Percentiles rank a stretch among this genome's conserved stretches.
phyloP scores from a whole-genome alignment of 2,888 invertebrate genomes.

The Tetranychus truncatus region DNA sequence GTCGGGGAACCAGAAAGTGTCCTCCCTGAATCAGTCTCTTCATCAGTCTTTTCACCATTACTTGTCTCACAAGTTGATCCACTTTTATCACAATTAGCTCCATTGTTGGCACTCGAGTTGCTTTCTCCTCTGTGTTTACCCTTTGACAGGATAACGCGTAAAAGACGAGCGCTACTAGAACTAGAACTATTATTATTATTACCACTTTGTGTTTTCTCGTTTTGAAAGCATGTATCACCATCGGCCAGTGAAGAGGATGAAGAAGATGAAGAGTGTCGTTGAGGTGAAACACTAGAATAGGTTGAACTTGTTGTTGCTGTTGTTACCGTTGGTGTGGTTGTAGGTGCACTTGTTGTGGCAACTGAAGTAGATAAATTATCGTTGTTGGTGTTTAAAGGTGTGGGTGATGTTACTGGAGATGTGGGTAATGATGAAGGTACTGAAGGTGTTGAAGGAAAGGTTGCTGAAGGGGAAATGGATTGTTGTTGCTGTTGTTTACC shows the following conservation, averaged over 20 bases:
- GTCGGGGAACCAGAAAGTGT: background rate
- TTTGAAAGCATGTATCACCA: background rate
- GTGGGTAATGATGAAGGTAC: background rate
- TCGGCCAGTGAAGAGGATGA: too few species aligned
- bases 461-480: background rate
- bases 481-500: background rate
- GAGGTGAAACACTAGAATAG: background rate
- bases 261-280: conserved; percentile 12
- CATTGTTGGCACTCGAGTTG: background rate
- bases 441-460: background rate
- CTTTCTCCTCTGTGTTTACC: background rate
- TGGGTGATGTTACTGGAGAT: background rate
- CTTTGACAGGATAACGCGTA: conserved; percentile 18
- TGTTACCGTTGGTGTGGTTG: background rate
- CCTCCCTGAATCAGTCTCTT: background rate
- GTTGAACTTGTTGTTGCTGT: conserved; percentile 16
- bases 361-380: background rate
- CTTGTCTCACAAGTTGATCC: conserved; percentile 6
- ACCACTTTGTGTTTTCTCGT: conserved; percentile 1
- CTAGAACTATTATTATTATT: conserved; percentile 9
- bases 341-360: background rate
- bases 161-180: conserved; percentile 22
- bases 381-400: background rate
- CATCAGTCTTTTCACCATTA: background rate
- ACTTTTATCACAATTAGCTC: background rate